These are phyloP conservation scores for Oryzias sinensis DNA, from an alignment of 2,797 vertebrate species.

Conservation along the genomic window DNA sequence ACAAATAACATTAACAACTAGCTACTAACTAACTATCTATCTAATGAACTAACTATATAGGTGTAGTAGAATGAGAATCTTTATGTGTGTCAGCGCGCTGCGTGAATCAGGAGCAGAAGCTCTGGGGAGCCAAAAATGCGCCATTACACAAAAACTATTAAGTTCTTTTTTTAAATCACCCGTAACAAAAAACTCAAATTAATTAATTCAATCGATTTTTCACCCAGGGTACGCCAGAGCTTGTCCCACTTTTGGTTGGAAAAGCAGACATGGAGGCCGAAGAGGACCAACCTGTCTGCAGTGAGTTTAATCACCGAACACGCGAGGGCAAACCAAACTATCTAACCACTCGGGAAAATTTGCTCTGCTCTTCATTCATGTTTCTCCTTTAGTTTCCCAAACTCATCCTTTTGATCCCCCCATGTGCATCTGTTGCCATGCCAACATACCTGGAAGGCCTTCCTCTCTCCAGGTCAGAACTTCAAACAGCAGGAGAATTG, in stretches of 20 bases:
- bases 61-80: too few relatives aligned
- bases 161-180: too few relatives aligned
- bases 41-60: too few relatives aligned
- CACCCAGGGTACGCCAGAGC: neutral
- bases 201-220: too few relatives aligned
- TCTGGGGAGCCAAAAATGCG: too few relatives aligned
- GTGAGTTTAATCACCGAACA: slow-evolving; percentile 27
- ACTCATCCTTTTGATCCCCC: slow-evolving; percentile 9
- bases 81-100: too few relatives aligned
- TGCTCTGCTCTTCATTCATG: slow-evolving; percentile 9
- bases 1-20: too few relatives aligned
- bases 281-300: slow-evolving; percentile 14
- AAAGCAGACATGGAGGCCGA: slow-evolving; percentile 21
- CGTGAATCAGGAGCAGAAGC: too few relatives aligned
- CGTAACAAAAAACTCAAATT: too few relatives aligned
- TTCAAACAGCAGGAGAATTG: slow-evolving; percentile 17
- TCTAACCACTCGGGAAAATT: slow-evolving; percentile 43
- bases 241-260: slow-evolving; percentile 14
- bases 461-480: slow-evolving; percentile 13
- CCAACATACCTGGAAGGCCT: slow-evolving; percentile 24
- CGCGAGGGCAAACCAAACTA: slow-evolving; percentile 37
- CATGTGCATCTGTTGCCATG: slow-evolving; percentile 31
- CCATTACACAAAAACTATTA: too few relatives aligned
- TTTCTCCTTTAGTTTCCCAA: neutral
- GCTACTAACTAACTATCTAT: too few relatives aligned